Conservation (phyloP, 37 sponge, comb jelly and placozoan species). For the Ephydatia muelleri region DNA sequence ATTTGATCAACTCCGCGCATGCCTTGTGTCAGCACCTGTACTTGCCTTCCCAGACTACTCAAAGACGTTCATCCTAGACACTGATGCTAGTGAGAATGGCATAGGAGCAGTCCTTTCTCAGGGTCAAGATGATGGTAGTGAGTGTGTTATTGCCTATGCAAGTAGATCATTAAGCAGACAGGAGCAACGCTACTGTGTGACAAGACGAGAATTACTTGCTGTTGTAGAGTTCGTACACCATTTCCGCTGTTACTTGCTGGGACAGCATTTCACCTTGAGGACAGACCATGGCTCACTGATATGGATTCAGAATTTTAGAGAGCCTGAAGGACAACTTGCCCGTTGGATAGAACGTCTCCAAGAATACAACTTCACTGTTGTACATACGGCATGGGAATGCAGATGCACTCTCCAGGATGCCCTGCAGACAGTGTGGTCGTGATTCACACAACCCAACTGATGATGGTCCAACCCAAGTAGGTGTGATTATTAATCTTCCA, state of each 20-base stretch:
- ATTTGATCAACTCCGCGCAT: slow-evolving; percentile 32
- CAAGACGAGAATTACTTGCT: slow-evolving; percentile 25
- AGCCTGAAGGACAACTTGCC: slow-evolving; percentile 30
- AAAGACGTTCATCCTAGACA: slow-evolving; percentile 38
- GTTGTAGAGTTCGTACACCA: slow-evolving; percentile 15
- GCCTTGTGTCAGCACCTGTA: slow-evolving; percentile 19
- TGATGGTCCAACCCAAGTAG: neutral
- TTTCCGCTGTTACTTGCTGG: slow-evolving; percentile 13
- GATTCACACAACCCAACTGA: slow-evolving; percentile 1
- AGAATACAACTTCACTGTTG: neutral
- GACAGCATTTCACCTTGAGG: slow-evolving; percentile 16
- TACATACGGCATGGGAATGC: slow-evolving; percentile 2
- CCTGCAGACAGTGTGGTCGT: slow-evolving; percentile 14
- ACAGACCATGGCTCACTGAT: slow-evolving; percentile 27
- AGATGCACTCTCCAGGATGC: slow-evolving; percentile 8
- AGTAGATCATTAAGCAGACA: no score
- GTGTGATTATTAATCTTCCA: neutral
- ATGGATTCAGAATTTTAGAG: slow-evolving; percentile 14
- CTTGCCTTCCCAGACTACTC: slow-evolving; percentile 33
- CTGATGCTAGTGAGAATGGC: slow-evolving; percentile 46
- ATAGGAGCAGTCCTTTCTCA: slow-evolving; percentile 53
- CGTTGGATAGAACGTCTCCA: slow-evolving; percentile 21
- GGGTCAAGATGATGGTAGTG: slow-evolving; percentile 23
- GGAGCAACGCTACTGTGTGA: slow-evolving; percentile 27
- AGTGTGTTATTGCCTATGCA: slow-evolving; percentile 26